These are phyloP conservation scores for Numenius arquata DNA, from an alignment of 2,113 vertebrate species.

Conservation along the genomic window DNA sequence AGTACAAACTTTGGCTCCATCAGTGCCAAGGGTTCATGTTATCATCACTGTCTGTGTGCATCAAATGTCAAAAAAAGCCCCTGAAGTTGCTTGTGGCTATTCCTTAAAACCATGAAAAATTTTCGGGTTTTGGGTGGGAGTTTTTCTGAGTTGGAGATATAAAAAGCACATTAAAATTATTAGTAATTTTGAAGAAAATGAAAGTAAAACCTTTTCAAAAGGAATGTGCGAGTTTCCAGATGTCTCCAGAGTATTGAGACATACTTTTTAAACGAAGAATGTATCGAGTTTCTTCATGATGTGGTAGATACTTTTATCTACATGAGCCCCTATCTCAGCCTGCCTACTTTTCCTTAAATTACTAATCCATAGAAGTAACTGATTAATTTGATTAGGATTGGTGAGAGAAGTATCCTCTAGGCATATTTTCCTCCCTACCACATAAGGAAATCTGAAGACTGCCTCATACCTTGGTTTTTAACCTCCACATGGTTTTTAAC, in stretches of 20 bases:
- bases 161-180: not conserved
- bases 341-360: not conserved
- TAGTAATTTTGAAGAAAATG: not conserved
- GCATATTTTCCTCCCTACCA: not conserved
- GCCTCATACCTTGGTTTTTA: not conserved
- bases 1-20: not conserved
- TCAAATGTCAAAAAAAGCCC: not conserved
- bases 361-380: not conserved
- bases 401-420: not conserved
- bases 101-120: not conserved
- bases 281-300: not conserved
- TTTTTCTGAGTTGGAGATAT: not conserved
- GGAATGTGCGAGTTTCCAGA: not conserved
- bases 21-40: not conserved
- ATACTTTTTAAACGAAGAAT: not conserved
- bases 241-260: not conserved
- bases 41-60: not conserved
- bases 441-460: not conserved
- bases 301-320: not conserved
- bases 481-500: not conserved
- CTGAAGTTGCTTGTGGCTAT: not conserved
- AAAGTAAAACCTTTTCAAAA: not conserved
- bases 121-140: not conserved
- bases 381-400: not conserved
- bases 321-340: not conserved